Conservation (phyloP, 1,140 invertebrate species). For the Oreohelix idahoensis region DNA sequence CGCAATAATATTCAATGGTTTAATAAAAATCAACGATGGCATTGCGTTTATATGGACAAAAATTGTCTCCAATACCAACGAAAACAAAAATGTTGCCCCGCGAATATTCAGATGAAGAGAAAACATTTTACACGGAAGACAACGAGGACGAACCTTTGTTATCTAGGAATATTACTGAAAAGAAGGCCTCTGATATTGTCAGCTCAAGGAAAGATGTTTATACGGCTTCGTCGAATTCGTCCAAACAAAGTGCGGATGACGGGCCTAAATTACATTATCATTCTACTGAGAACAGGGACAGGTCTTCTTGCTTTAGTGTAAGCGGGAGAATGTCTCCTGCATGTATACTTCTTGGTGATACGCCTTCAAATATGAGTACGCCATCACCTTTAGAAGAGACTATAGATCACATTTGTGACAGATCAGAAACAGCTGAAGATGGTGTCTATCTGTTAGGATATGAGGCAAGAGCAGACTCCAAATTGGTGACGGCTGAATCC, state of each 20-base stretch:
- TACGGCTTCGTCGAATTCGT: background rate
- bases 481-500: background rate
- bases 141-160: background rate
- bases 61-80: background rate
- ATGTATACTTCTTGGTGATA: background rate
- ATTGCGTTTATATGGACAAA: background rate
- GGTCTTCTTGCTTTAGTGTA: background rate
- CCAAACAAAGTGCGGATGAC: background rate
- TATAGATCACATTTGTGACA: background rate
- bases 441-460: background rate
- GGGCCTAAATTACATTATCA: background rate
- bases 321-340: background rate
- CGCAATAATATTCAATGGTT: background rate
- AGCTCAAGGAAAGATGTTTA: background rate
- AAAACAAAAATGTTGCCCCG: background rate
- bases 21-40: background rate
- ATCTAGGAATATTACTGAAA: background rate
- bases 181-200: background rate
- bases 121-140: background rate
- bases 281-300: background rate
- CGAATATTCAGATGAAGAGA: background rate
- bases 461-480: background rate
- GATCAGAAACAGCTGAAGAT: background rate
- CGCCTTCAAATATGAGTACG: background rate
- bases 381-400: background rate